phyloP scores from a whole-genome alignment of 2,113 vertebrate species.

The Calypte anna region DNA sequence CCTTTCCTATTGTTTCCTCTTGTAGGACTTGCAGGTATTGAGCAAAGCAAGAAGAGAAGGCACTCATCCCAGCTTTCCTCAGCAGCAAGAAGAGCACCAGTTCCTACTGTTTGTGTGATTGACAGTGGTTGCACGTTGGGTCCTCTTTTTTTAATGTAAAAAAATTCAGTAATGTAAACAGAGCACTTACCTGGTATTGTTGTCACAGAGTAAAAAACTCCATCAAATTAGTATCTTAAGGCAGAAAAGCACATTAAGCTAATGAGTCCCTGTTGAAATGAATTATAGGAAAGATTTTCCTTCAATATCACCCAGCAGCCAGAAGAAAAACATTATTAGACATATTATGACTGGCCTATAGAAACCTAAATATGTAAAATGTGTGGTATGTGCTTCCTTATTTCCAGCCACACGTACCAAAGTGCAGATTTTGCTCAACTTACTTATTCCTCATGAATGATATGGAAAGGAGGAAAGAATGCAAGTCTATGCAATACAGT shows the following conservation, averaged over 20 bases:
- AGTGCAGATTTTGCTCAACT: neutral
- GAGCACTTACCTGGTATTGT: neutral
- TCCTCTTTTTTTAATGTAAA: neutral
- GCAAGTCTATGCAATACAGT: neutral
- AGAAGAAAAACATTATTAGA: neutral
- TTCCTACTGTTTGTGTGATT: neutral
- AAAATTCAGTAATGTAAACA: neutral
- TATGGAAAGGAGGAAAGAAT: neutral
- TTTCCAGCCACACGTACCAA: neutral
- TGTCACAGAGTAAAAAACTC: neutral
- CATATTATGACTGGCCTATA: too few species aligned
- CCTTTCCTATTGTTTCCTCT: neutral
- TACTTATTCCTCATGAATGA: neutral
- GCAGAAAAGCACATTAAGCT: neutral
- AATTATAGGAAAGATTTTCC: neutral
- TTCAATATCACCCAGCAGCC: neutral
- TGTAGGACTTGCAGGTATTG: neutral
- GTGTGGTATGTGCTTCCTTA: neutral
- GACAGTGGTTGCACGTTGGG: neutral
- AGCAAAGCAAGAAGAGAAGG: neutral
- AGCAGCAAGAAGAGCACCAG: neutral
- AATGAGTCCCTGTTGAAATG: neutral
- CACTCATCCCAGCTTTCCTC: fast-evolving
- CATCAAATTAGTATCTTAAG: neutral
- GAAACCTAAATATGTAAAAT: neutral